A percentile compares a stretch with the other conserved stretches of the same genome.
phyloP scores from a whole-genome alignment of 2,113 vertebrate species.

The Coreoperca whiteheadi region DNA sequence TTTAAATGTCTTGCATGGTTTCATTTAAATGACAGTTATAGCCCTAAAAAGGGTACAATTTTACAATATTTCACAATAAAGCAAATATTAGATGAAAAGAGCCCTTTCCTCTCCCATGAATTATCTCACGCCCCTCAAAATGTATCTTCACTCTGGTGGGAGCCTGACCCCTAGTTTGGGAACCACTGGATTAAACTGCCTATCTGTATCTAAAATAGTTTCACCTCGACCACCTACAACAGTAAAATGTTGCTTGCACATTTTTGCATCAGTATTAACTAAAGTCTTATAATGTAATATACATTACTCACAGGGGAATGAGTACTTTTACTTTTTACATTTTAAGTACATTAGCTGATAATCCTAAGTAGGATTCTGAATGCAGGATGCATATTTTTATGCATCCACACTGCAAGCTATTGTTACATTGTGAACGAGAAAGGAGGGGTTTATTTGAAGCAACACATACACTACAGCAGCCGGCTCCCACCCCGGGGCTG shows the following conservation, averaged over 20 bases:
- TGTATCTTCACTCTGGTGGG: not conserved
- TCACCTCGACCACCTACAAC: not conserved
- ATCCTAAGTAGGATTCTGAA: not conserved
- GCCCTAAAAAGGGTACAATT: not conserved
- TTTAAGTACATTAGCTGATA: not conserved
- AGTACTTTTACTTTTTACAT: not conserved
- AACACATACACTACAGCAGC: slow-evolving; percentile 31
- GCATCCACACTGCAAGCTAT: not conserved
- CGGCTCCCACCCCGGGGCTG: slow-evolving; percentile 25
- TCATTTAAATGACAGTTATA: too few species aligned
- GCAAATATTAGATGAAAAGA: not conserved
- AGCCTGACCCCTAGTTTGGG: not conserved
- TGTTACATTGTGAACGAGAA: slow-evolving; percentile 5
- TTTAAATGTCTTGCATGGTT: too few species aligned
- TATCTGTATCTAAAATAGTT: not conserved
- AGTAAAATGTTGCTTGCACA: not conserved
- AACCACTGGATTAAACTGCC: not conserved
- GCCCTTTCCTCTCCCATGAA: not conserved
- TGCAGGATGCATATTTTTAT: not conserved
- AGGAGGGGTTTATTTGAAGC: slow-evolving; percentile 43
- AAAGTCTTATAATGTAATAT: not conserved
- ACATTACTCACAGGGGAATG: not conserved
- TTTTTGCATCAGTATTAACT: not conserved
- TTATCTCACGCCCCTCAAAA: not conserved
- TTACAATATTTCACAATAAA: not conserved